phyloP scores from a whole-genome alignment of 2,888 invertebrate genomes.

The Agrilus mali region DNA sequence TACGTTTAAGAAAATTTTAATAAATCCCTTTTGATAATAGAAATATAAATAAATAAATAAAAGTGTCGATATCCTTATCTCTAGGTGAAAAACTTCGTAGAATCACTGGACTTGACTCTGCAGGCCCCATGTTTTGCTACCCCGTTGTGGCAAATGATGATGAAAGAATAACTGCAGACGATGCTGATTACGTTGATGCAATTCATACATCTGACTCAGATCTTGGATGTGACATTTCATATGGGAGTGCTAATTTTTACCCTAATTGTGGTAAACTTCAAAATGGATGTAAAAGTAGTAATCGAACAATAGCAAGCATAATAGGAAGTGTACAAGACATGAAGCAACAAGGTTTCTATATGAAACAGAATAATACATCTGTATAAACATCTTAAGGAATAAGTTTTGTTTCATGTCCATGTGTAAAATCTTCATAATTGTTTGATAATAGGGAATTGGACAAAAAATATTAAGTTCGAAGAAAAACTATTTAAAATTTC shows the following conservation, averaged over 20 bases:
- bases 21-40: too few species aligned
- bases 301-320: neutral
- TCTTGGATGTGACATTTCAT: slow-evolving; percentile 6
- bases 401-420: too few species aligned
- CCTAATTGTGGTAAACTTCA: slow-evolving; percentile 7
- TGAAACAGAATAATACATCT: too few species aligned
- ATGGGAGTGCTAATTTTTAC: slow-evolving; percentile 6
- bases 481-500: too few species aligned
- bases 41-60: too few species aligned
- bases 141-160: neutral
- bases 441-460: too few species aligned
- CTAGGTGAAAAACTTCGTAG: neutral
- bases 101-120: neutral
- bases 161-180: neutral
- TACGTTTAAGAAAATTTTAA: too few species aligned
- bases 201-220: slow-evolving; percentile 7
- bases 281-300: slow-evolving; percentile 2
- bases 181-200: slow-evolving; percentile 9
- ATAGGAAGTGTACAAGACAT: neutral
- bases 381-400: too few species aligned
- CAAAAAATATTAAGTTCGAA: too few species aligned
- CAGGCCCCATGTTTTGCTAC: neutral
- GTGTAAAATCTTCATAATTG: too few species aligned
- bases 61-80: too few species aligned
- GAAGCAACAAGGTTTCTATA: too few species aligned